Evolutionary conservation across 2,888 invertebrate species (phyloP).

Genomic region (Plebejus argus): DNA sequence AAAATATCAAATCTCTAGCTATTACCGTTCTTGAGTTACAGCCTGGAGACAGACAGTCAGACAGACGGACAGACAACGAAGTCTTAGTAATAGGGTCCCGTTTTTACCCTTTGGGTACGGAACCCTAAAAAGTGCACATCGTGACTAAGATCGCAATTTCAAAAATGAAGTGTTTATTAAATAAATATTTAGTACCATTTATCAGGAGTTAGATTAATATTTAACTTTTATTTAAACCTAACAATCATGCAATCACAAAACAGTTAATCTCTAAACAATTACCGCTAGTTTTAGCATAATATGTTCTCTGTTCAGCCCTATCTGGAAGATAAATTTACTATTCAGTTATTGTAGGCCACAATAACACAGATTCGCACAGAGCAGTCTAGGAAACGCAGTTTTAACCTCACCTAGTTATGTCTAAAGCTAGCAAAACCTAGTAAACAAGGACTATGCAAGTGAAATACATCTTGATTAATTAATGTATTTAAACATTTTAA

Average conservation of each 20-base stretch:
- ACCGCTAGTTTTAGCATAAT: not conserved
- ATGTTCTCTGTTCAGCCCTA: not conserved
- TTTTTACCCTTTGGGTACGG: no score
- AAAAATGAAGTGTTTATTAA: no score
- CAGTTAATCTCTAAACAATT: not conserved
- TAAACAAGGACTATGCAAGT: not conserved
- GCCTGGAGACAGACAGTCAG: no score
- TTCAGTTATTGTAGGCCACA: conserved; percentile 1
- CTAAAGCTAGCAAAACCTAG: not conserved
- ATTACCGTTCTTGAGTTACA: no score
- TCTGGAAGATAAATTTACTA: not conserved
- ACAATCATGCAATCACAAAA: not conserved
- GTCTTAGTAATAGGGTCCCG: no score
- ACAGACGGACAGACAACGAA: no score
- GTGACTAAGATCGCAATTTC: no score
- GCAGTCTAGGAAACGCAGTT: not conserved
- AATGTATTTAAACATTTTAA: not conserved
- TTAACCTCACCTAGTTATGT: not conserved
- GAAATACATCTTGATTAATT: not conserved
- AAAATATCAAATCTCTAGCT: no score
- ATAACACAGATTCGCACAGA: not conserved
- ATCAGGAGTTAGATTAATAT: no score
- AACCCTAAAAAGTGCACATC: no score
- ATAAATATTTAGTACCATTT: no score
- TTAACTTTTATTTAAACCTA: not conserved